Evolutionary conservation across 2,113 vertebrate species (phyloP).

Genomic region (Oreotrochilus melanogaster): DNA sequence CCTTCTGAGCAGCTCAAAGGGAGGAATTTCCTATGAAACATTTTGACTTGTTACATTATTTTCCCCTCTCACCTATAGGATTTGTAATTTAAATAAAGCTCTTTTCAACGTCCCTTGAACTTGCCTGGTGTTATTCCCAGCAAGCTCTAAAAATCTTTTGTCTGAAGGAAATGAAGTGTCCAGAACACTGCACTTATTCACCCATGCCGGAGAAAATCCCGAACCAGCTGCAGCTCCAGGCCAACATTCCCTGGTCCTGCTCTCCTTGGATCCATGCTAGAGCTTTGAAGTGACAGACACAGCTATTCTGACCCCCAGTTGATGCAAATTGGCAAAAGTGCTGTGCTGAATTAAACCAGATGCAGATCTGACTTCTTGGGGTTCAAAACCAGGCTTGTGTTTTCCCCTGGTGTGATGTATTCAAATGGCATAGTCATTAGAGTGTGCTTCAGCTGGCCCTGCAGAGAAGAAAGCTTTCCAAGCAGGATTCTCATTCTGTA

Average conservation of each 20-base stretch:
- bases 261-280: rapidly evolving
- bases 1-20: not conserved
- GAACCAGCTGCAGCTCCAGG: not conserved
- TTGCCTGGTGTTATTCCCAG: not conserved
- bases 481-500: not conserved
- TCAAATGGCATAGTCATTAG: rapidly evolving
- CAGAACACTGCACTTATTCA: not conserved
- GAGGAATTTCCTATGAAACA: not conserved
- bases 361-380: not conserved
- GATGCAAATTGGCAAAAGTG: not conserved
- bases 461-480: not conserved
- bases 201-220: not conserved
- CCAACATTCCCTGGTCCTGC: not conserved
- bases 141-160: not conserved
- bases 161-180: not conserved
- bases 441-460: not conserved
- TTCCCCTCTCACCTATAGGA: not conserved
- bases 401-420: not conserved
- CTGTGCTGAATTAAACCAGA: not conserved
- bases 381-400: not conserved
- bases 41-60: not conserved
- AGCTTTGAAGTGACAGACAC: not conserved
- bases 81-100: not conserved
- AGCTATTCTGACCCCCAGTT: not conserved
- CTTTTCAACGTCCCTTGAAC: not conserved